Conservation (phyloP, 2,888 invertebrate genomes). For the Tinea pellionella region DNA sequence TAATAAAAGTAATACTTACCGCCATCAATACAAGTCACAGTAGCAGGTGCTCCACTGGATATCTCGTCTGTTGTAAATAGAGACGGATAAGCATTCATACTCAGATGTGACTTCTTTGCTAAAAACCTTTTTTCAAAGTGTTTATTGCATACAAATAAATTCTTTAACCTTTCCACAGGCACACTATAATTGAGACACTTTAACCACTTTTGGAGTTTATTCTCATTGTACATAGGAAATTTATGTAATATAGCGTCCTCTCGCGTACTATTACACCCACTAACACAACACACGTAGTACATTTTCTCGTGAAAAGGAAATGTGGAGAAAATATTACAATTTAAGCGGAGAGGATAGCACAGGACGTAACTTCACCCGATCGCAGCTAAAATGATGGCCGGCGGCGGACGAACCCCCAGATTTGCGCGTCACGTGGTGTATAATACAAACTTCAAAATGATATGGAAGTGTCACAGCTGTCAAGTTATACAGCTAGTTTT, state of each 20-base stretch:
- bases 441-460: too few species aligned
- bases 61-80: conserved; percentile 7
- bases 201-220: conserved; percentile 14
- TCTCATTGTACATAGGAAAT: conserved; percentile 12
- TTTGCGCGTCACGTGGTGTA: too few species aligned
- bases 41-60: not conserved
- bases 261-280: conserved; percentile 15
- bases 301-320: not conserved
- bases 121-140: too few species aligned
- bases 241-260: conserved; percentile 15
- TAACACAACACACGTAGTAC: conserved; percentile 15
- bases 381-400: not conserved
- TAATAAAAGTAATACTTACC: too few species aligned
- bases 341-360: not conserved
- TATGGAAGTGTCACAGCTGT: too few species aligned
- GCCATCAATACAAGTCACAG: not conserved
- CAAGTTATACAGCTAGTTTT: too few species aligned
- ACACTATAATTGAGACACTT: not conserved
- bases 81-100: not conserved
- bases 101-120: not conserved
- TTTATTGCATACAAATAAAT: conserved; percentile 2
- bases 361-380: not conserved
- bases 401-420: too few species aligned
- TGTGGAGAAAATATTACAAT: not conserved
- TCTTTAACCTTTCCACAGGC: not conserved